Conservation (phyloP, 2,797 vertebrate genomes). For the Gymnothorax reevesii region DNA sequence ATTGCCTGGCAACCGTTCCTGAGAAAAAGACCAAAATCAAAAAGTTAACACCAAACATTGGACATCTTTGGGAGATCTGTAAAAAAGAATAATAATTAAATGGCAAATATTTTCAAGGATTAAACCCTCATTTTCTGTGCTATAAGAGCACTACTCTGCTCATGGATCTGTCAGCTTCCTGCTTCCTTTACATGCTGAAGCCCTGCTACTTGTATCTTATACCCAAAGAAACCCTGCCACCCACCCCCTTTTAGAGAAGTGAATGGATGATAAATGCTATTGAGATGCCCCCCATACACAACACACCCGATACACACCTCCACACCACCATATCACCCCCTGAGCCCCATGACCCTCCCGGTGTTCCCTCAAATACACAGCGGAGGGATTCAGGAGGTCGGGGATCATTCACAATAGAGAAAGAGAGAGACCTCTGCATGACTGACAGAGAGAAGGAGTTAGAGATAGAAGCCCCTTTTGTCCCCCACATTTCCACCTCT, state of each 20-base stretch:
- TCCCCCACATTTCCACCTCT: too few relatives aligned
- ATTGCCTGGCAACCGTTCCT: neutral
- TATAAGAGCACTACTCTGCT: neutral
- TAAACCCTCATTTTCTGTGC: neutral
- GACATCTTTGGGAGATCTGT: neutral
- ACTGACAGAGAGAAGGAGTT: slow-evolving; percentile 50
- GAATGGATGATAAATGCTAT: slow-evolving; percentile 50
- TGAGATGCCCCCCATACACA: slow-evolving; percentile 24
- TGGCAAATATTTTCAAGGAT: neutral
- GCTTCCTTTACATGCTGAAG: slow-evolving; percentile 53
- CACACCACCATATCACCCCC: slow-evolving; percentile 43
- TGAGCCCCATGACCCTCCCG: slow-evolving; percentile 64
- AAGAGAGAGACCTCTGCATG: slow-evolving; percentile 35
- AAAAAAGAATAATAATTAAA: too few relatives aligned
- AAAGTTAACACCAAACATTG: neutral
- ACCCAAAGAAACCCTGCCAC: slow-evolving; percentile 33
- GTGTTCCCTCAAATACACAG: slow-evolving; percentile 69
- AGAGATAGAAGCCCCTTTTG: slow-evolving; percentile 21
- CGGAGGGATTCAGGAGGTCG: slow-evolving; percentile 28
- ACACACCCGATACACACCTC: slow-evolving; percentile 18
- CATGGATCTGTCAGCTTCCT: slow-evolving; percentile 29
- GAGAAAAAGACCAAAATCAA: neutral
- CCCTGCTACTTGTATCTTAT: slow-evolving; percentile 39
- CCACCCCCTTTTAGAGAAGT: slow-evolving; percentile 34
- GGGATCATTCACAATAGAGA: slow-evolving; percentile 59